phyloP scores from a whole-genome alignment of 1,140 invertebrate genomes.

The Diuraphis noxia region DNA sequence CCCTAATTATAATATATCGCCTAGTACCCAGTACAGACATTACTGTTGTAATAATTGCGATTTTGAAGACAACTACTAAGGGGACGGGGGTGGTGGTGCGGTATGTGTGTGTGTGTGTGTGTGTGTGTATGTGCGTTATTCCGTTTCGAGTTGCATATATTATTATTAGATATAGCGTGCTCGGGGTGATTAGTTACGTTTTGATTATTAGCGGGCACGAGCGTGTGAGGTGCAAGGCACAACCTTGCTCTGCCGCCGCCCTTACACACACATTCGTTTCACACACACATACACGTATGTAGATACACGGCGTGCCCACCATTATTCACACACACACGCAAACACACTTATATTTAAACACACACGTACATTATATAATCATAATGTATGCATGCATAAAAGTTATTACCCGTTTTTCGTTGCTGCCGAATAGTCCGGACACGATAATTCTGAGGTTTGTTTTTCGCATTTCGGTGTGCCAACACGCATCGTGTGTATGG shows the following conservation, averaged over 20 bases:
- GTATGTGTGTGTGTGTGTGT: background rate
- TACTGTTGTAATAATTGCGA: background rate
- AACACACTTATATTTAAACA: background rate
- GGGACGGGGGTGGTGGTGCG: background rate
- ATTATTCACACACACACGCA: background rate
- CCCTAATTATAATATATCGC: no score
- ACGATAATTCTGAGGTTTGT: conserved; percentile 49
- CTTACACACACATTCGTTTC: background rate
- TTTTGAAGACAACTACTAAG: background rate
- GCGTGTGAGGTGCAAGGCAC: conserved; percentile 53
- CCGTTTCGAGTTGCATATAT: conserved; percentile 20
- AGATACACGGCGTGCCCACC: background rate
- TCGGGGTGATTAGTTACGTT: conserved; percentile 47
- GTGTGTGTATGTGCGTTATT: no score
- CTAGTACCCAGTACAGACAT: background rate
- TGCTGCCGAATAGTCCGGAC: conserved; percentile 37
- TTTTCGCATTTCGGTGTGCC: conserved; percentile 43
- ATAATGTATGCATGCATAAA: conserved; percentile 52
- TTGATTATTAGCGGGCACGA: conserved; percentile 49
- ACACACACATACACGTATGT: background rate
- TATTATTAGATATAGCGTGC: conserved; percentile 47
- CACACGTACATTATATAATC: conserved; percentile 20
- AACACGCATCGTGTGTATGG: conserved; percentile 3
- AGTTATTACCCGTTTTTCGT: conserved; percentile 44
- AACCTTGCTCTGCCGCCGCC: conserved; percentile 41